A percentile compares a stretch with the other conserved stretches of the same genome.
Conservation (phyloP, 2,113 vertebrate genomes). For the Pelvicachromis taeniatus region DNA sequence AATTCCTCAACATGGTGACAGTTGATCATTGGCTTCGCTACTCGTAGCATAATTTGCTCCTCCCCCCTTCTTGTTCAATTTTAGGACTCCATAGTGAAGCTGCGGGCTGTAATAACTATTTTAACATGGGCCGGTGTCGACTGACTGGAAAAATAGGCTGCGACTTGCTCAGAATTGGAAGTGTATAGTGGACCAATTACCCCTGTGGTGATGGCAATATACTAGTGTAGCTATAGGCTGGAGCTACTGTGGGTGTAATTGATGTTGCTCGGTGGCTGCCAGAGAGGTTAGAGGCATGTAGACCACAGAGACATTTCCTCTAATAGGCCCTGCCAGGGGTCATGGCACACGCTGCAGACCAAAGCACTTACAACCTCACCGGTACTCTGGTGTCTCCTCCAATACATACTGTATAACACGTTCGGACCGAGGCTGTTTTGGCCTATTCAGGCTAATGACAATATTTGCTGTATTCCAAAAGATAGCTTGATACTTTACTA, state of each 20-base stretch:
- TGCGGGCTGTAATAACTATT: constrained; percentile 58
- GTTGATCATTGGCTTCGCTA: constrained; percentile 7
- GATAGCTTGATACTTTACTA: neutral
- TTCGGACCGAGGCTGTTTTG: neutral
- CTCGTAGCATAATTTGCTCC: neutral
- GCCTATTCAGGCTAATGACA: neutral
- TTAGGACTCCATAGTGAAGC: constrained; percentile 33
- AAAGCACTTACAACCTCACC: constrained; percentile 48
- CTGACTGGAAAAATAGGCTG: constrained; percentile 63
- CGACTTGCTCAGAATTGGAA: constrained; percentile 62
- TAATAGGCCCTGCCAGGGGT: constrained; percentile 65
- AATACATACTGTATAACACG: neutral
- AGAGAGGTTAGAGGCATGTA: constrained; percentile 60
- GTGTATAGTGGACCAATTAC: constrained; percentile 71
- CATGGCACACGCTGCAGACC: constrained; percentile 39
- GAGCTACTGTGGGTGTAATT: constrained; percentile 60
- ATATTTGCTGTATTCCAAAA: neutral
- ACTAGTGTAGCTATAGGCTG: constrained; percentile 57
- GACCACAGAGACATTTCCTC: constrained; percentile 61
- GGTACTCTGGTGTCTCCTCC: constrained; percentile 21
- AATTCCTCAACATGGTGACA: neutral
- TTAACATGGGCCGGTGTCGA: constrained; percentile 56
- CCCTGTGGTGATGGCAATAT: constrained; percentile 67
- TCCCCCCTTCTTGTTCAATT: constrained; percentile 41
- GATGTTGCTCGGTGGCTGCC: constrained; percentile 65